A percentile compares a stretch with the other conserved stretches of the same genome.
phyloP scores from a whole-genome alignment of 2,888 invertebrate genomes.

The Corythucha ciliata region DNA sequence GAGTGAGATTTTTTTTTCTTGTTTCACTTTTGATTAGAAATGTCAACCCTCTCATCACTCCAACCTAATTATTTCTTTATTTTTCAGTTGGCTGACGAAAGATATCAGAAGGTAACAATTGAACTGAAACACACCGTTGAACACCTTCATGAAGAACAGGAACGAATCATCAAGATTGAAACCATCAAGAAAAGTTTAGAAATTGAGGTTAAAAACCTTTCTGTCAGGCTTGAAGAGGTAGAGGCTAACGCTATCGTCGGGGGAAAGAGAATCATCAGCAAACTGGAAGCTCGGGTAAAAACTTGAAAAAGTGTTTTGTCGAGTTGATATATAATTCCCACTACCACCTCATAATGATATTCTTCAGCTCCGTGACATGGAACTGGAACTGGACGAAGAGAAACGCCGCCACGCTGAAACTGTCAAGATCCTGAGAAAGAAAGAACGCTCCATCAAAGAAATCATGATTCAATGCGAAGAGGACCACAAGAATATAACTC shows the following conservation, averaged over 20 bases:
- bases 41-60: neutral
- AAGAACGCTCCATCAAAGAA: conserved; percentile 94
- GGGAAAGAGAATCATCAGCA: conserved; percentile 94
- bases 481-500: conserved; percentile 88
- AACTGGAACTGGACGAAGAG: conserved; percentile 91
- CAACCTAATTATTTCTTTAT: neutral
- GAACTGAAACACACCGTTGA: conserved; percentile 93
- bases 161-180: conserved; percentile 93
- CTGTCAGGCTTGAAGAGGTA: conserved; percentile 87
- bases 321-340: too few species aligned
- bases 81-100: conserved; percentile 62
- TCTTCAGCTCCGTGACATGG: conserved; percentile 72
- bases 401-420: conserved; percentile 95
- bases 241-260: conserved; percentile 95
- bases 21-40: neutral
- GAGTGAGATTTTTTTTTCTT: conserved; percentile 49
- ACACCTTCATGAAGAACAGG: conserved; percentile 89
- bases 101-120: conserved; percentile 83
- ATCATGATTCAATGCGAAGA: conserved; percentile 91
- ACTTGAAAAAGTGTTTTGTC: neutral
- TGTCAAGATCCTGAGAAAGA: conserved; percentile 94
- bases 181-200: conserved; percentile 95
- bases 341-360: neutral
- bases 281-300: conserved; percentile 73
- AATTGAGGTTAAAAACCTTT: conserved; percentile 92